Conservation (phyloP, 2,113 vertebrate genomes). For the Helogale parvula region DNA sequence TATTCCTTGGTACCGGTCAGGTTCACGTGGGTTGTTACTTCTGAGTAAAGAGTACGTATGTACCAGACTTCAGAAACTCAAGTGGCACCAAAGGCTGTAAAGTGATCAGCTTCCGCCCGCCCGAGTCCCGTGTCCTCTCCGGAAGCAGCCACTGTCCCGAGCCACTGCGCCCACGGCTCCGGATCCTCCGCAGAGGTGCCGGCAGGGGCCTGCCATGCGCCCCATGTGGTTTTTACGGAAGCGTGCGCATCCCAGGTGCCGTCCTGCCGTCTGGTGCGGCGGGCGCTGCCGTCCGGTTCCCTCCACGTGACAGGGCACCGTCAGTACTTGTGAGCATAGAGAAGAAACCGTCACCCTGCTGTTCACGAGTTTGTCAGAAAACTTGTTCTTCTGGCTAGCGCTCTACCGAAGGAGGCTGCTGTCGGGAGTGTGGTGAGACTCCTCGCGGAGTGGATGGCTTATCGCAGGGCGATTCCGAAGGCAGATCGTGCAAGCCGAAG, state of each 20-base stretch:
- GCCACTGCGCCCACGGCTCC: background rate
- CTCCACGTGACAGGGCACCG: background rate
- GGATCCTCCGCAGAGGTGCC: accelerated
- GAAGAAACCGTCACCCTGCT: background rate
- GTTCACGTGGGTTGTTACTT: background rate
- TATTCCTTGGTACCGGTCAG: background rate
- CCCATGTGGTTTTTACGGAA: accelerated
- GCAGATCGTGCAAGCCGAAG: background rate
- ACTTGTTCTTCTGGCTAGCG: background rate
- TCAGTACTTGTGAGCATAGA: background rate
- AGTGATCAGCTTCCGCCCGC: background rate
- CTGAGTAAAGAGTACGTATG: accelerated
- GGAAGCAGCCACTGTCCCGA: background rate
- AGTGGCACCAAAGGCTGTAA: accelerated
- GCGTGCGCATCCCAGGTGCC: no score
- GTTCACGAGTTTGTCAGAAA: background rate
- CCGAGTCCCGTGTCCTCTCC: background rate
- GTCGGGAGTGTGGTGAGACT: no score
- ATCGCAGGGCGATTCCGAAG: no score
- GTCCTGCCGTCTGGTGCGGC: accelerated
- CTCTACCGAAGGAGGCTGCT: background rate
- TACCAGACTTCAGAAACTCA: background rate
- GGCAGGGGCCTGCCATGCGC: accelerated
- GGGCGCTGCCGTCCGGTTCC: accelerated
- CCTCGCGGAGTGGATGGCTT: no score